Evolutionary conservation across 1,140 invertebrate genomes (phyloP).

Genomic region (Drosophila kohkoa): DNA sequence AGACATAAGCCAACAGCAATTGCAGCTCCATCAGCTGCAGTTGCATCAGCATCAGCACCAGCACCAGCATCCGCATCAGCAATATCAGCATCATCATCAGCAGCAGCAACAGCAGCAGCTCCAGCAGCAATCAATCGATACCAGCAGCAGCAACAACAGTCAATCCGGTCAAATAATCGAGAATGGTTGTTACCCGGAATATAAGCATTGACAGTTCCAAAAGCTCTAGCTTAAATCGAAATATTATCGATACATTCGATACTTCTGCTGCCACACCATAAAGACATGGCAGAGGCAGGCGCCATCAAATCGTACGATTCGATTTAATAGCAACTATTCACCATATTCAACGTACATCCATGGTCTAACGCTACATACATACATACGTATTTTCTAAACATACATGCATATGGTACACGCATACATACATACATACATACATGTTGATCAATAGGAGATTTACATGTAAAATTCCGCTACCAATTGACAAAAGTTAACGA

Average conservation of each 20-base stretch:
- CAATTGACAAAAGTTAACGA: conserved; percentile 12
- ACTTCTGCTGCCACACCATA: not conserved
- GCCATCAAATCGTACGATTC: conserved; percentile 10
- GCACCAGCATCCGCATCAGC: conserved; percentile 49
- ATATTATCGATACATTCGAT: not conserved
- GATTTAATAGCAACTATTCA: not conserved
- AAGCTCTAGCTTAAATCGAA: conserved; percentile 26
- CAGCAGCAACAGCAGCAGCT: conserved; percentile 70
- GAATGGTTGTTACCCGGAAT: conserved; percentile 85
- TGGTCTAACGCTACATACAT: conserved; percentile 22
- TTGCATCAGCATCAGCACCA: conserved; percentile 46
- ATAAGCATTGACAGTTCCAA: conserved; percentile 86
- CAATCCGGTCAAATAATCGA: conserved; percentile 85
- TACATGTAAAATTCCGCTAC: conserved; percentile 16
- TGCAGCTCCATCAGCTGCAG: conserved; percentile 50
- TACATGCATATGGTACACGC: conserved; percentile 11
- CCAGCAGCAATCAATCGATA: conserved; percentile 77
- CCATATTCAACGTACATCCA: conserved; percentile 24
- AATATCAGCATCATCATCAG: conserved; percentile 59
- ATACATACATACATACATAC: conserved; percentile 16
- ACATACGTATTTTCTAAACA: conserved; percentile 29
- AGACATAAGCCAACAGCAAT: conserved; percentile 58
- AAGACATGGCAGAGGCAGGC: conserved; percentile 23
- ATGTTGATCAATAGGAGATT: conserved; percentile 17
- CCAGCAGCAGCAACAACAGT: conserved; percentile 85